These are phyloP conservation scores for Grapholita molesta DNA, from an alignment of 1,140 invertebrate species.

Conservation along the genomic window DNA sequence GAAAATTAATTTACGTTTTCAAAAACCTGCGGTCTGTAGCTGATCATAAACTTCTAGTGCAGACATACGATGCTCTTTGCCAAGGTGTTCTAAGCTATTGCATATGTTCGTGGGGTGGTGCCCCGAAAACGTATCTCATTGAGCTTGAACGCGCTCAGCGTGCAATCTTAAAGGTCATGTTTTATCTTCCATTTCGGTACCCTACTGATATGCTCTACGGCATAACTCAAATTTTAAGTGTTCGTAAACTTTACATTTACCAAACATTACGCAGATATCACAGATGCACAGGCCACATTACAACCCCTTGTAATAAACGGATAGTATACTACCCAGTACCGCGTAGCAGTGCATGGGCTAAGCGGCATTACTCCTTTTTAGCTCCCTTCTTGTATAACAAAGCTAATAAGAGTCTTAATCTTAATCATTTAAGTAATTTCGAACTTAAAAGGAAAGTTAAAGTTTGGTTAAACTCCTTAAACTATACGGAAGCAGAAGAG, in stretches of 20 bases:
- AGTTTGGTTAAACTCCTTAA: too few species aligned
- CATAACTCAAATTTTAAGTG: neutral
- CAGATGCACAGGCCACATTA: too few species aligned
- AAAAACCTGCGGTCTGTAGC: neutral
- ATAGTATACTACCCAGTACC: too few species aligned
- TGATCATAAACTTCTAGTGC: neutral
- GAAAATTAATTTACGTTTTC: constrained; percentile 4
- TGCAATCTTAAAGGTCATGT: neutral
- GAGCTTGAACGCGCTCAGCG: neutral
- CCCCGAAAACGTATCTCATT: neutral
- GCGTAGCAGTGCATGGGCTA: too few species aligned
- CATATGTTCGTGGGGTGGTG: constrained; percentile 5
- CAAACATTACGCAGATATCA: too few species aligned
- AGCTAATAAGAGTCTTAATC: too few species aligned
- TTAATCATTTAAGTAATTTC: too few species aligned
- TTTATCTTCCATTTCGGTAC: neutral
- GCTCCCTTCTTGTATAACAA: too few species aligned
- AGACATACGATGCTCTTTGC: neutral
- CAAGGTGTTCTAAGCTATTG: neutral
- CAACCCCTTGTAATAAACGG: too few species aligned
- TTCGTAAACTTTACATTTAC: neutral
- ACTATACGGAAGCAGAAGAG: too few species aligned
- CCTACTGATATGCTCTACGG: neutral
- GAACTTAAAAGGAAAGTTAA: too few species aligned
- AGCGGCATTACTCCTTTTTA: too few species aligned